These are phyloP conservation scores for Cladopsammia gracilis DNA, from an alignment of 64 coral and sea anemone genomes.

Conservation along the genomic window DNA sequence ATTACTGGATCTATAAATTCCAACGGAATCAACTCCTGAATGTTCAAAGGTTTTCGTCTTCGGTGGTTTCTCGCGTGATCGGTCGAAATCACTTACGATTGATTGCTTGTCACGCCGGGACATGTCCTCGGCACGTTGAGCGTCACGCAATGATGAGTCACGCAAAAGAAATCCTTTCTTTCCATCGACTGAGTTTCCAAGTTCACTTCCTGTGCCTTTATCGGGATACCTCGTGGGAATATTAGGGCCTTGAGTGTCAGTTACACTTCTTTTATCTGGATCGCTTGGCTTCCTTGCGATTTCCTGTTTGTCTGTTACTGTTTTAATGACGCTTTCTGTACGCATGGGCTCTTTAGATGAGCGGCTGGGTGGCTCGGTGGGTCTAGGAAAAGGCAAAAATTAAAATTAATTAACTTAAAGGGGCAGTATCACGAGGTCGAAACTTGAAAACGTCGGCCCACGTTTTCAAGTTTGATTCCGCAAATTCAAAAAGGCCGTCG, in stretches of 20 bases:
- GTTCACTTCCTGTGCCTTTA: constrained; percentile 12
- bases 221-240: neutral
- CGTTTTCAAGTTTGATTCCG: too few relatives aligned
- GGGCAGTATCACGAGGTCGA: too few relatives aligned
- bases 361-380: neutral
- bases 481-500: too few relatives aligned
- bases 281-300: constrained; percentile 10
- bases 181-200: constrained; percentile 21
- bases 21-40: constrained; percentile 11
- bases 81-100: neutral
- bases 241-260: constrained; percentile 9
- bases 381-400: neutral
- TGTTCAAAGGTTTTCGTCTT: constrained; percentile 20
- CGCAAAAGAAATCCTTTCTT: constrained; percentile 6
- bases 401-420: too few relatives aligned
- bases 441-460: too few relatives aligned
- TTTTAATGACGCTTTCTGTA: constrained; percentile 83
- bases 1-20: constrained; percentile 17
- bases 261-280: constrained; percentile 13
- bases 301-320: constrained; percentile 57
- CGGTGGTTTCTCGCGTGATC: constrained; percentile 1
- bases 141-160: constrained; percentile 6
- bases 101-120: constrained; percentile 33
- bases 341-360: constrained; percentile 53
- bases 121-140: neutral